phyloP scores from a whole-genome alignment of 2,797 vertebrate genomes.

The Stomatorhinus walkeri region DNA sequence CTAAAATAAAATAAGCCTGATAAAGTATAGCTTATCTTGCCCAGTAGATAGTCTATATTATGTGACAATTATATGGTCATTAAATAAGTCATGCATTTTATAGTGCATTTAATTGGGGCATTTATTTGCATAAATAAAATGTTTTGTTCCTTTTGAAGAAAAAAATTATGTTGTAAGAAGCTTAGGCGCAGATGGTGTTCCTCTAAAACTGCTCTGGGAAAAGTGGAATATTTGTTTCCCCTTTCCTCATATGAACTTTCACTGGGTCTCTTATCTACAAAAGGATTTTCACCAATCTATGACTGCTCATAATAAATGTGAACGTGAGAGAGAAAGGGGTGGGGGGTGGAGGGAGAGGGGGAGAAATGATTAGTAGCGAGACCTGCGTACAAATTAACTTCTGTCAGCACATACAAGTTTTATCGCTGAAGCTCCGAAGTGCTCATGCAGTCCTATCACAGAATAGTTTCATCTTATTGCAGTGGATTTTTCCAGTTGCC shows the following conservation, averaged over 20 bases:
- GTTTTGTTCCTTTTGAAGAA: neutral
- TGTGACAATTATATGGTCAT: neutral
- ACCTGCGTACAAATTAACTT: constrained; percentile 32
- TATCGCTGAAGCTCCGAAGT: neutral
- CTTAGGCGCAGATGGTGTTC: neutral
- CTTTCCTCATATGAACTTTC: neutral
- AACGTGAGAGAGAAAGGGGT: neutral
- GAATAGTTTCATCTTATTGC: neutral
- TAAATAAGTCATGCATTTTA: constrained; percentile 4
- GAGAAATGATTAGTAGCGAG: constrained; percentile 5
- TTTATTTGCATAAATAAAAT: neutral
- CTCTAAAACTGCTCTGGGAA: neutral
- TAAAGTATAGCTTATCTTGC: neutral
- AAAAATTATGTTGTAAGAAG: neutral
- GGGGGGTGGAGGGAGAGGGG: neutral
- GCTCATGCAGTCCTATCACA: neutral
- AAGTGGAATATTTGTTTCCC: neutral
- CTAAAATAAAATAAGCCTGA: neutral
- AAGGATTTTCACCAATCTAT: neutral
- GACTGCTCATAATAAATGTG: neutral
- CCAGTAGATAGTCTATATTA: neutral
- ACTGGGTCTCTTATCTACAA: constrained; percentile 10
- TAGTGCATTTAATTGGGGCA: neutral
- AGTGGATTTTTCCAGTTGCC: neutral
- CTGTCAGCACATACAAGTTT: constrained; percentile 27